A percentile compares a stretch with the other conserved stretches of the same genome.
Evolutionary conservation across 2,113 vertebrate species (phyloP).

Genomic region (Platysternon megacephalum): DNA sequence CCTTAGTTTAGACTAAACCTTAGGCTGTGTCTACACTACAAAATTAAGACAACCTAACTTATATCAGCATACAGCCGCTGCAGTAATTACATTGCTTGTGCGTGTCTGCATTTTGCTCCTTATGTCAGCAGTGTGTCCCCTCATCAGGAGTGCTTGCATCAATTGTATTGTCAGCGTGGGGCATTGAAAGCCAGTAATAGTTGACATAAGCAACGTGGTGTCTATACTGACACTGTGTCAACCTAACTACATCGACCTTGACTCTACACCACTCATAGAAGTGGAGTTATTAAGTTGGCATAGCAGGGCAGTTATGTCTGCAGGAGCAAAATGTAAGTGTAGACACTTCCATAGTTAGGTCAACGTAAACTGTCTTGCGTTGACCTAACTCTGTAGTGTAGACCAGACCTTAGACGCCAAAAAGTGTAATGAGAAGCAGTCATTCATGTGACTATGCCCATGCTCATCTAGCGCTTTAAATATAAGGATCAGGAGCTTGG

Average conservation of each 20-base stretch:
- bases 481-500: neutral
- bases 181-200: neutral
- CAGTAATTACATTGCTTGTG: neutral
- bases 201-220: no score
- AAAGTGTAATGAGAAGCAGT: neutral
- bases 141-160: neutral
- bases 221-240: no score
- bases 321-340: no score
- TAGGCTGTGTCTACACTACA: neutral
- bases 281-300: no score
- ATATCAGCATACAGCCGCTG: neutral
- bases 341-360: no score
- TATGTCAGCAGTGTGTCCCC: neutral
- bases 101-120: neutral
- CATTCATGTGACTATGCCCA: neutral
- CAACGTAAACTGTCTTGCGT: no score
- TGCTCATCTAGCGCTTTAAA: neutral
- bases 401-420: neutral
- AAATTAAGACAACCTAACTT: neutral
- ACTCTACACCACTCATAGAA: neutral
- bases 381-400: neutral
- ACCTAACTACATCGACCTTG: no score
- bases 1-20: neutral
- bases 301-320: no score
- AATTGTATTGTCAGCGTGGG: neutral